A percentile compares a stretch with the other conserved stretches of the same genome.
phyloP scores from a whole-genome alignment of 2,113 vertebrate species.

The Plecotus auritus region DNA sequence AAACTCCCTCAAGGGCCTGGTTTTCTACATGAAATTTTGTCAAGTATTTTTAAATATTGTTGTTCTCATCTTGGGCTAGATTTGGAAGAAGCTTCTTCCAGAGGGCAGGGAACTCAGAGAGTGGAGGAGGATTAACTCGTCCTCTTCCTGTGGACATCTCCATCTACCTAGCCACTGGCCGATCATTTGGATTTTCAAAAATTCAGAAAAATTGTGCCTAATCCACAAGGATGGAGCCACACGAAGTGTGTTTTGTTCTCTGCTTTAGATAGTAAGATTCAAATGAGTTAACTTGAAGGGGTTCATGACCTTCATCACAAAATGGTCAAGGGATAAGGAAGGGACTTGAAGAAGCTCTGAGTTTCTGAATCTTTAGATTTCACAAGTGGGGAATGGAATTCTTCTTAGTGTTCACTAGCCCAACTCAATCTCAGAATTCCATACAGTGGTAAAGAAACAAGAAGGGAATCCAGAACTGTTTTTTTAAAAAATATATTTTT shows the following conservation, averaged over 20 bases:
- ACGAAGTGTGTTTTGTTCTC: not conserved
- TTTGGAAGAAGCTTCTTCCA: not conserved
- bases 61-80: not conserved
- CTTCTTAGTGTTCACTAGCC: not conserved
- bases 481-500: too few species aligned
- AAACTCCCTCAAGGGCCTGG: not conserved
- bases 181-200: not conserved
- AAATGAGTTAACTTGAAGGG: not conserved
- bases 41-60: constrained; percentile 24
- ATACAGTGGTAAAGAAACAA: not conserved
- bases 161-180: not conserved
- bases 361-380: not conserved
- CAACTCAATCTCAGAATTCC: not conserved
- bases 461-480: not conserved
- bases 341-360: not conserved
- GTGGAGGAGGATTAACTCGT: not conserved
- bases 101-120: not conserved
- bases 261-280: not conserved
- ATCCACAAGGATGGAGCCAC: not conserved
- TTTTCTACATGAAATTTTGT: constrained; percentile 50
- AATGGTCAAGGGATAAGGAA: not conserved
- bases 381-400: not conserved
- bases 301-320: not conserved
- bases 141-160: not conserved
- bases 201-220: not conserved